Conservation (phyloP, 1,140 invertebrate genomes). For the Anagrus nilaparvatae region DNA sequence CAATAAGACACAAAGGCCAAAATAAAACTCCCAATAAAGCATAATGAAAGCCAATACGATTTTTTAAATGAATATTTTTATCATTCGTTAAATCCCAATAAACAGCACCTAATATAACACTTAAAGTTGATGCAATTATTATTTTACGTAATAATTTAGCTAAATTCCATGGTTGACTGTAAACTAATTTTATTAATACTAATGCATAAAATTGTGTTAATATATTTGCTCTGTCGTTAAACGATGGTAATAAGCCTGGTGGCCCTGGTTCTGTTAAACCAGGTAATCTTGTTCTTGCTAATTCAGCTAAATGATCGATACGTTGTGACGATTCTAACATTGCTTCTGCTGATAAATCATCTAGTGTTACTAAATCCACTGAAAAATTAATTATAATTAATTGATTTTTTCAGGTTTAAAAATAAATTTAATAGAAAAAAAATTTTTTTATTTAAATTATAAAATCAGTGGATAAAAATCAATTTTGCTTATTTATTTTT, state of each 20-base stretch:
- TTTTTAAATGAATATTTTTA: slow-evolving; percentile 58
- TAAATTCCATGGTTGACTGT: slow-evolving; percentile 78
- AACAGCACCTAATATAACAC: slow-evolving; percentile 73
- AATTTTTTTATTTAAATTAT: too few relatives aligned
- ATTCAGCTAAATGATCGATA: slow-evolving; percentile 79
- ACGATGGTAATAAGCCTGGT: slow-evolving; percentile 59
- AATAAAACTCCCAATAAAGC: slow-evolving; percentile 63
- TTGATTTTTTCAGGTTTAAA: too few relatives aligned
- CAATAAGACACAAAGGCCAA: slow-evolving; percentile 65
- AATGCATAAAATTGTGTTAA: slow-evolving; percentile 59
- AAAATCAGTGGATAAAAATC: too few relatives aligned
- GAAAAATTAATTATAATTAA: slow-evolving; percentile 26
- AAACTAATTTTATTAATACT: slow-evolving; percentile 54
- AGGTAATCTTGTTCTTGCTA: slow-evolving; percentile 54
- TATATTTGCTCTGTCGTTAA: slow-evolving; percentile 48
- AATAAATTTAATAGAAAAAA: neutral
- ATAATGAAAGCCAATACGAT: slow-evolving; percentile 76
- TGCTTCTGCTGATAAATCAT: slow-evolving; percentile 84
- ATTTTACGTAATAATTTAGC: slow-evolving; percentile 67
- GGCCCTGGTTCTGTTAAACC: slow-evolving; percentile 64
- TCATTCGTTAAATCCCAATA: slow-evolving; percentile 79
- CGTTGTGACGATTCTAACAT: slow-evolving; percentile 88
- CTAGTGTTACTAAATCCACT: slow-evolving; percentile 90
- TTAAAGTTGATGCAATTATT: slow-evolving; percentile 66
- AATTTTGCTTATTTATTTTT: too few relatives aligned